These are phyloP conservation scores for Notechis scutatus DNA, from an alignment of 2,113 vertebrate genomes.

Conservation along the genomic window DNA sequence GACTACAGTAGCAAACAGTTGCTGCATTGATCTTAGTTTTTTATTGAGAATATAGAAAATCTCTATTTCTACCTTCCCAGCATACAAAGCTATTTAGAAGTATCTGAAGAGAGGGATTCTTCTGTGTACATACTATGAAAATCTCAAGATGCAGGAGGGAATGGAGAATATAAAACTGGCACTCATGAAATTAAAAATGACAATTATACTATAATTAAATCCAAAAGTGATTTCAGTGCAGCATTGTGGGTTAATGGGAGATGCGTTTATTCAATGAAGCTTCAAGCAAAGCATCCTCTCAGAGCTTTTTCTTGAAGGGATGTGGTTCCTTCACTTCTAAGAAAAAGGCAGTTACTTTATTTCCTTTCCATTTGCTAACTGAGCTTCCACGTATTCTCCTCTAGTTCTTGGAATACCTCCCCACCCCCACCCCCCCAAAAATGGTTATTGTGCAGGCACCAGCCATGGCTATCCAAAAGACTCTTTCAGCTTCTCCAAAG, in stretches of 20 bases:
- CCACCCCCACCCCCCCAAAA: background rate
- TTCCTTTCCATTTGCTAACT: background rate
- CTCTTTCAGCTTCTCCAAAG: background rate
- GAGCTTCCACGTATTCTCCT: background rate
- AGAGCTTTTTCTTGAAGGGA: background rate
- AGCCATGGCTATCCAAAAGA: background rate
- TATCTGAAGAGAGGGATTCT: background rate
- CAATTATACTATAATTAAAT: background rate
- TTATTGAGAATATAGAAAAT: background rate
- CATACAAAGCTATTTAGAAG: background rate
- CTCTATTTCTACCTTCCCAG: background rate
- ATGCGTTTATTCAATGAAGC: background rate
- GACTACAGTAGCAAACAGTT: background rate
- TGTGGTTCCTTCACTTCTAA: background rate
- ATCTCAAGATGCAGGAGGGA: background rate
- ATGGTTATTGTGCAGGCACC: background rate
- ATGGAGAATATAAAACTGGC: background rate
- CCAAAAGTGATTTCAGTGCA: rapidly evolving
- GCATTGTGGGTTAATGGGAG: background rate
- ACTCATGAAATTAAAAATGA: background rate
- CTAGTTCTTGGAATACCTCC: background rate
- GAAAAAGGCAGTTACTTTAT: background rate
- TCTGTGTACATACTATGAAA: background rate
- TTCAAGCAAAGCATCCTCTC: background rate
- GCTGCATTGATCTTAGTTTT: background rate